Conservation (phyloP, 2,113 vertebrate genomes). For the Nesoenas mayeri region DNA sequence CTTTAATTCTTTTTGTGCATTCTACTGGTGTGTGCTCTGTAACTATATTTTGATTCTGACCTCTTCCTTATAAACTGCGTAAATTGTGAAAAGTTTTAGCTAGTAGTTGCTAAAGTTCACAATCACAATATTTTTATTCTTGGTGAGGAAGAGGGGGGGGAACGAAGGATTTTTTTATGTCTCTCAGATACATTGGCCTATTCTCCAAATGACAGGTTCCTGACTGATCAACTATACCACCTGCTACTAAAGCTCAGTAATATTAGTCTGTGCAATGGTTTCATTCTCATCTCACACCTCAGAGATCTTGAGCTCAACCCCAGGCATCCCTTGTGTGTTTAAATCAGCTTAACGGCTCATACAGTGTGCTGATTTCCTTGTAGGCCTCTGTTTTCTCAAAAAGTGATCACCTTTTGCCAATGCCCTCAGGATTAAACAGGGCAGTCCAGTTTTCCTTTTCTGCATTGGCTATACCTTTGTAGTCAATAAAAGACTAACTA, state of each 20-base stretch:
- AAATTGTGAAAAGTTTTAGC: slow-evolving; percentile 41
- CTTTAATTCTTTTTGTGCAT: neutral
- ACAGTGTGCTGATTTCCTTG: slow-evolving; percentile 93
- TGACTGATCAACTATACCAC: slow-evolving; percentile 84
- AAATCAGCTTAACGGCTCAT: slow-evolving; percentile 97
- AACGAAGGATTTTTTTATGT: slow-evolving; percentile 76
- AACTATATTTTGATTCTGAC: neutral
- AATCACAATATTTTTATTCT: slow-evolving; percentile 64
- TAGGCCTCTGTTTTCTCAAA: slow-evolving; percentile 94
- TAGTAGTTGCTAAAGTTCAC: slow-evolving; percentile 69
- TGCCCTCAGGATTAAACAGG: slow-evolving; percentile 97
- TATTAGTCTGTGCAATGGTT: slow-evolving; percentile 89
- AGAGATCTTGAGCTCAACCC: slow-evolving; percentile 87
- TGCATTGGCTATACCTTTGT: slow-evolving; percentile 92
- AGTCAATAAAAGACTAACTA: slow-evolving; percentile 99
- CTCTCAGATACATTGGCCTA: slow-evolving; percentile 81
- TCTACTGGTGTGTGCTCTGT: neutral
- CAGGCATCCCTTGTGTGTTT: slow-evolving; percentile 91
- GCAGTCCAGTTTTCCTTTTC: slow-evolving; percentile 86
- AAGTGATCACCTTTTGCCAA: slow-evolving; percentile 97
- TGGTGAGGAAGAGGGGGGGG: slow-evolving; percentile 12
- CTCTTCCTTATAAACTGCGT: neutral
- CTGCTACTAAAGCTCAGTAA: slow-evolving; percentile 85
- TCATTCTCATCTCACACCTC: slow-evolving; percentile 86
- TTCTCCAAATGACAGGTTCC: slow-evolving; percentile 84